phyloP scores from a whole-genome alignment of 2,113 vertebrate genomes.

The Platysternon megacephalum region DNA sequence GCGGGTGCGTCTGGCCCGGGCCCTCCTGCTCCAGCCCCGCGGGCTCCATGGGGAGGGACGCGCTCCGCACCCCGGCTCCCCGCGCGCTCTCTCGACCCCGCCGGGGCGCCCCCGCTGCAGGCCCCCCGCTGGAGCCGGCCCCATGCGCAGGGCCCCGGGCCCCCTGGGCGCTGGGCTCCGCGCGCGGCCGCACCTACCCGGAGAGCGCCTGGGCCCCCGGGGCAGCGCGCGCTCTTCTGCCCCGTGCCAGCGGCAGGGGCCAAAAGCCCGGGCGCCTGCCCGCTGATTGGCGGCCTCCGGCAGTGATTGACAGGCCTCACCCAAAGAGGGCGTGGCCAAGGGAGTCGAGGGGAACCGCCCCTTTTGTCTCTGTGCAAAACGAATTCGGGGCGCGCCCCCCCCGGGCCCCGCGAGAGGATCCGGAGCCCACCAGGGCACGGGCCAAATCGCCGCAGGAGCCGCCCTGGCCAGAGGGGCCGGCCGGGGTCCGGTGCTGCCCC shows the following conservation, averaged over 20 bases:
- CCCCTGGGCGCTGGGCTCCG: neutral
- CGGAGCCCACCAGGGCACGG: too few relatives aligned
- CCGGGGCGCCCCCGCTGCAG: neutral
- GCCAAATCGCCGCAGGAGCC: neutral
- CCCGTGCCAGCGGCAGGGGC: slow-evolving; percentile 22
- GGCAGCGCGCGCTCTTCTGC: slow-evolving; percentile 25
- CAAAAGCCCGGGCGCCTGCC: slow-evolving; percentile 69
- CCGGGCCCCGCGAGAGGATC: too few relatives aligned
- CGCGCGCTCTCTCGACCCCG: neutral
- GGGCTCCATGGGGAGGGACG: slow-evolving; percentile 81
- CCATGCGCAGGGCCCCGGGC: neutral
- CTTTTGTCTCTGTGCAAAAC: neutral
- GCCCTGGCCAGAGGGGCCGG: too few relatives aligned
- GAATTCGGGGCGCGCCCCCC: neutral
- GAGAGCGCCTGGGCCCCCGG: neutral
- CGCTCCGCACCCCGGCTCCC: neutral
- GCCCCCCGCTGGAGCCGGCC: neutral
- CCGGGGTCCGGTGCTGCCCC: too few relatives aligned
- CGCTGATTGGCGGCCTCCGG: slow-evolving; percentile 75
- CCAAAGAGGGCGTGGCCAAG: neutral
- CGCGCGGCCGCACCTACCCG: neutral
- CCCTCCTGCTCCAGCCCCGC: slow-evolving; percentile 84
- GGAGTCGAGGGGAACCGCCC: neutral
- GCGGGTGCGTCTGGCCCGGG: slow-evolving; percentile 65
- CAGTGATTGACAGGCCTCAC: slow-evolving; percentile 2